Percentiles rank a stretch among this genome's conserved stretches.
phyloP scores from a whole-genome alignment of 2,797 vertebrate species.

The Cephalopachus bancanus region DNA sequence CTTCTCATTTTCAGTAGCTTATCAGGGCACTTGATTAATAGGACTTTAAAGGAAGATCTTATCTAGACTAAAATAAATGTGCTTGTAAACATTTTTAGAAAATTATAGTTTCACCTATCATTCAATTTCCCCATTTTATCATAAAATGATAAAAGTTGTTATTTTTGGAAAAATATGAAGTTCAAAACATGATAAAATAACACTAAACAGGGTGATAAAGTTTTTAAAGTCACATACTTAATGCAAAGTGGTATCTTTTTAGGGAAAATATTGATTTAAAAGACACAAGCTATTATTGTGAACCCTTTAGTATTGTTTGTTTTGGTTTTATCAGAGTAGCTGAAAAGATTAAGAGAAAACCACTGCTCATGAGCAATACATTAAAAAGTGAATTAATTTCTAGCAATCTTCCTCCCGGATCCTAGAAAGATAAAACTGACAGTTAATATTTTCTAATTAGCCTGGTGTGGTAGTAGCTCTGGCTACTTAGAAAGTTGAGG shows the following conservation, averaged over 20 bases:
- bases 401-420: not conserved
- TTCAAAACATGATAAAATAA: slow-evolving; percentile 47
- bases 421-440: not conserved
- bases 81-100: slow-evolving; percentile 29
- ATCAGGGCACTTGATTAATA: not conserved
- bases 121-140: slow-evolving; percentile 4
- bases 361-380: not conserved
- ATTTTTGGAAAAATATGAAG: slow-evolving; percentile 45
- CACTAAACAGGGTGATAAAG: not conserved
- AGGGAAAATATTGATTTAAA: not conserved
- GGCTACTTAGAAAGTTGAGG: too few relatives aligned
- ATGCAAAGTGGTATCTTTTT: slow-evolving; percentile 16
- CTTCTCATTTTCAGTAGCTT: not conserved
- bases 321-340: not conserved
- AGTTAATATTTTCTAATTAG: not conserved
- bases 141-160: slow-evolving; percentile 34
- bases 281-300: not conserved
- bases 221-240: slow-evolving; percentile 36
- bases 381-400: slow-evolving; percentile 40
- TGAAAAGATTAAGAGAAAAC: slow-evolving; percentile 44
- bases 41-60: slow-evolving; percentile 24
- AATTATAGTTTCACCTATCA: slow-evolving; percentile 15
- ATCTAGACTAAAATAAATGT: not conserved
- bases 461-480: too few relatives aligned
- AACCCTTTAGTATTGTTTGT: not conserved